These are phyloP conservation scores for Regulus satrapa DNA, from an alignment of 2,113 vertebrate genomes.

Conservation along the genomic window DNA sequence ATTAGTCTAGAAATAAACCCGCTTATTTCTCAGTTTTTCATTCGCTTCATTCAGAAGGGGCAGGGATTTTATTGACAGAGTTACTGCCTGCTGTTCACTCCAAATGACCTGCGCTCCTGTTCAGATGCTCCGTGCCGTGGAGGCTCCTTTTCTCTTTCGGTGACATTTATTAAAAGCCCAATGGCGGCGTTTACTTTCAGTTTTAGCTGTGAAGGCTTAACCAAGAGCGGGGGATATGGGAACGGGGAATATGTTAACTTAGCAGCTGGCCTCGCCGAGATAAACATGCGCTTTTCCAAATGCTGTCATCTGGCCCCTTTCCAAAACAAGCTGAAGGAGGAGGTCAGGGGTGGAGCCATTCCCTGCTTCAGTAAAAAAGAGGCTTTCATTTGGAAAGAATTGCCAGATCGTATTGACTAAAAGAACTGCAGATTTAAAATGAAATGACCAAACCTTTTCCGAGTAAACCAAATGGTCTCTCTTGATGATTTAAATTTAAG, in stretches of 20 bases:
- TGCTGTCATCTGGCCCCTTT: slow-evolving; percentile 70
- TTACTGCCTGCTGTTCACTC: not conserved
- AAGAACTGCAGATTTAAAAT: not conserved
- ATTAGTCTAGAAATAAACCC: not conserved
- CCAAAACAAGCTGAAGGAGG: slow-evolving; percentile 56
- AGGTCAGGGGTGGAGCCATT: slow-evolving; percentile 60
- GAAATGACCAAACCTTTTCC: not conserved
- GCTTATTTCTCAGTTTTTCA: not conserved
- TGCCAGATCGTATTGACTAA: not conserved
- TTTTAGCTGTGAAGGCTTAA: slow-evolving; percentile 26
- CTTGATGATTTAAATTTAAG: not conserved
- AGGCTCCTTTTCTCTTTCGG: not conserved
- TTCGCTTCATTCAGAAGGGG: not conserved
- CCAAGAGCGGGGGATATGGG: not conserved
- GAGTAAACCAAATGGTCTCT: not conserved
- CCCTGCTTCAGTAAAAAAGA: slow-evolving; percentile 44
- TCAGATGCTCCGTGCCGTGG: fast-evolving
- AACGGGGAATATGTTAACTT: slow-evolving; percentile 50
- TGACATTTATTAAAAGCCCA: not conserved
- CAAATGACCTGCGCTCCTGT: fast-evolving
- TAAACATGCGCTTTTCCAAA: slow-evolving; percentile 66
- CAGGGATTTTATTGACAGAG: not conserved
- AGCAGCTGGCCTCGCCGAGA: slow-evolving; percentile 60
- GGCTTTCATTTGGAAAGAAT: slow-evolving; percentile 55
- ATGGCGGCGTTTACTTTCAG: slow-evolving; percentile 14